A percentile compares a stretch with the other conserved stretches of the same genome.
Evolutionary conservation across 2,888 invertebrate genomes (phyloP).

Genomic region (Mechanitis mazaeus): DNA sequence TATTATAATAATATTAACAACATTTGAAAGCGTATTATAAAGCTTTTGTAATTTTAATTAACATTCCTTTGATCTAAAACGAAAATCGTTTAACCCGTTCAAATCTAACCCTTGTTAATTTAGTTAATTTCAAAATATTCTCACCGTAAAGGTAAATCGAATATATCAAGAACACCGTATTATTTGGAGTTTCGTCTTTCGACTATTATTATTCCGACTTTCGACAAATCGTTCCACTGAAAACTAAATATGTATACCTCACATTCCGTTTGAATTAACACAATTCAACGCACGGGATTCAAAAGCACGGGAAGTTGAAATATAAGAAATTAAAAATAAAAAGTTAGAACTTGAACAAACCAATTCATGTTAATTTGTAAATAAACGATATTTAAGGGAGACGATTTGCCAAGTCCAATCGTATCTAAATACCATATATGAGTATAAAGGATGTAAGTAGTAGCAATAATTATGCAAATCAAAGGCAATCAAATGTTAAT

Average conservation of each 20-base stretch:
- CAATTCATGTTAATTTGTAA: conserved; percentile 28
- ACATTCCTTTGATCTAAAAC: no score
- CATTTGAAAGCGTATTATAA: no score
- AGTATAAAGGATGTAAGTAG: not conserved
- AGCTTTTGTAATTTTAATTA: no score
- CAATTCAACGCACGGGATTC: conserved; percentile 19
- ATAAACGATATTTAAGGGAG: conserved; percentile 18
- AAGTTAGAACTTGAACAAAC: conserved; percentile 20
- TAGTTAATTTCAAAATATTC: no score
- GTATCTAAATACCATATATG: not conserved
- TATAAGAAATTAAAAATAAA: conserved; percentile 15
- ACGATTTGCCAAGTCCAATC: not conserved
- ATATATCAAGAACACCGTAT: conserved; percentile 12
- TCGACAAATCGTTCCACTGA: no score
- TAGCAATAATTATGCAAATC: no score
- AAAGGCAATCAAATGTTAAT: no score
- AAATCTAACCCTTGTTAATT: no score
- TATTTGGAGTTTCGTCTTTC: conserved; percentile 21
- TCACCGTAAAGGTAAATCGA: no score
- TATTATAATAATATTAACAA: not conserved
- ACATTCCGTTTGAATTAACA: conserved; percentile 33
- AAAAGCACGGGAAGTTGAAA: conserved; percentile 26
- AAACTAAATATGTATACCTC: not conserved
- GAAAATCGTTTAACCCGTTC: no score
- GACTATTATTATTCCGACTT: conserved; percentile 1